phyloP scores from a whole-genome alignment of 2,113 vertebrate species.

The Mormyrus iriodes region DNA sequence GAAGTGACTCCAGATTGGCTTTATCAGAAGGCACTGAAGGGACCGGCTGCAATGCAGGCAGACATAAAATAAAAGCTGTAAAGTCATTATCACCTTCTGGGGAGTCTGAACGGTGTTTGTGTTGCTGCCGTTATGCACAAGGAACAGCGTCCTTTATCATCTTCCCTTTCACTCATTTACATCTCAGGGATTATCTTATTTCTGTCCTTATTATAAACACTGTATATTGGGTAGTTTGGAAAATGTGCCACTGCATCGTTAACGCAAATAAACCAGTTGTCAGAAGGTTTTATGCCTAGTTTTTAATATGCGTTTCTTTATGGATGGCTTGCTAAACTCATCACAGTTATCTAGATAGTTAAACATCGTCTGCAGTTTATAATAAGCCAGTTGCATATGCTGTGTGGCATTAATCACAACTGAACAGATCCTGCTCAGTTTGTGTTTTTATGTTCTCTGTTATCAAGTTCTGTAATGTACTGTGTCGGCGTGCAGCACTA shows the following conservation, averaged over 20 bases:
- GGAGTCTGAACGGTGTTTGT: neutral
- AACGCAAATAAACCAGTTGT: neutral
- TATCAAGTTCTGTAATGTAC: slow-evolving; percentile 2
- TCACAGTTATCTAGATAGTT: slow-evolving; percentile 8
- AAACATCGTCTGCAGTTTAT: neutral
- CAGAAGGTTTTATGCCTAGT: neutral
- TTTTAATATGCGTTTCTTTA: neutral
- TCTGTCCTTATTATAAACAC: neutral
- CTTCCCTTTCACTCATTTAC: neutral
- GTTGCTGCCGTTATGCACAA: neutral
- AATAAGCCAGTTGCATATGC: neutral
- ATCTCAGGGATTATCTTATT: neutral
- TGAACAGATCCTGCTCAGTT: neutral
- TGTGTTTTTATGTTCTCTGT: neutral
- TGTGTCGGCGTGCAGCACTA: no score
- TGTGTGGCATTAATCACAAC: neutral
- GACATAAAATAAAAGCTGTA: neutral
- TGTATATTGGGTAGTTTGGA: neutral
- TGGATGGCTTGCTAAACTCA: neutral
- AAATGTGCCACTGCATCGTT: neutral
- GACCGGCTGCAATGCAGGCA: neutral
- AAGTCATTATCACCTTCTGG: slow-evolving; percentile 9
- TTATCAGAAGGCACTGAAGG: neutral
- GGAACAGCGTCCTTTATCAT: slow-evolving; percentile 2
- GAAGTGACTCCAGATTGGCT: neutral